Conservation (phyloP, 2,113 vertebrate species). For the Corythaeola cristata region DNA sequence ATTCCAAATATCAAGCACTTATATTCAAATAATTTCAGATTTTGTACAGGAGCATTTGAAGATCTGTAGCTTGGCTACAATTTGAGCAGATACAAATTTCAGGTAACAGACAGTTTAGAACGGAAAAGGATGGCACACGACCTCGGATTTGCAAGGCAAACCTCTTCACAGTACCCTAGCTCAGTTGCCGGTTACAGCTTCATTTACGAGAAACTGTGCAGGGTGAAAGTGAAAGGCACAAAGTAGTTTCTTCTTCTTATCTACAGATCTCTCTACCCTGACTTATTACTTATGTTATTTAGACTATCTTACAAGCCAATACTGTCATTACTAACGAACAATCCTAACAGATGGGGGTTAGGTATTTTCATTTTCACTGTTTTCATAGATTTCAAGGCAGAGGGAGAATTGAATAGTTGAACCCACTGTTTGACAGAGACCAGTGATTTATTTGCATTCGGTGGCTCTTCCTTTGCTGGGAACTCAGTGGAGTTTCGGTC, state of each 20-base stretch:
- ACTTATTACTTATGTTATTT: background rate
- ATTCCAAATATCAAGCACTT: background rate
- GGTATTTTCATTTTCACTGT: constrained; percentile 21
- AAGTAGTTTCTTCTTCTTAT: background rate
- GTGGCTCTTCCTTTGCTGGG: background rate
- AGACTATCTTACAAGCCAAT: background rate
- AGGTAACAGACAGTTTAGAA: background rate
- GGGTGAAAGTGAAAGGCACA: constrained; percentile 55
- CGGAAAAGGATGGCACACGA: accelerated
- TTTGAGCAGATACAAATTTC: background rate
- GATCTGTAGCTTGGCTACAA: background rate
- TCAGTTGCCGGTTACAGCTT: background rate
- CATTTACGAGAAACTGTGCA: constrained; percentile 45
- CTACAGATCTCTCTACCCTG: background rate
- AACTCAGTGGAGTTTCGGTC: background rate
- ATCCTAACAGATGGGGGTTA: background rate
- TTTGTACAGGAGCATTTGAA: background rate
- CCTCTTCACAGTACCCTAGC: background rate
- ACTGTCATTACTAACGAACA: background rate
- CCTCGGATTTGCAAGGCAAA: constrained; percentile 28
- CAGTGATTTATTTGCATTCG: background rate
- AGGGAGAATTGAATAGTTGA: background rate
- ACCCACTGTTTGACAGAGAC: background rate
- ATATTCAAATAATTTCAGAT: background rate
- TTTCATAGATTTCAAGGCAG: background rate